Evolutionary conservation across 2,797 vertebrate species (phyloP), one percentile per base, ranked within the genome.

Genomic region (Centroberyx gerrardi): DNA sequence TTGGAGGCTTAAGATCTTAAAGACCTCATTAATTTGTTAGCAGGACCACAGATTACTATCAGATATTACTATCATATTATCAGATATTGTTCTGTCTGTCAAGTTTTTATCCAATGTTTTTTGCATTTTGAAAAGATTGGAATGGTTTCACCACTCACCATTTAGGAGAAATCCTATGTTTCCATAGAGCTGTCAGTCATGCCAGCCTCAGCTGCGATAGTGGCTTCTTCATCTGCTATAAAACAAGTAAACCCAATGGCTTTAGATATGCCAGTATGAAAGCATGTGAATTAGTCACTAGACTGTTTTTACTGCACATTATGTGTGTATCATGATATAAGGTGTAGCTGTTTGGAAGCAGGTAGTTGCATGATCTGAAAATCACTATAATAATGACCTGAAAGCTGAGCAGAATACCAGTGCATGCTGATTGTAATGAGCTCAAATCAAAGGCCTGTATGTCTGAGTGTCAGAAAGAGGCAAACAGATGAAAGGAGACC

Each of bases 1-100:
- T 64, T 8, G 8, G 58, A 73, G 49, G 53, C 64, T 84, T 48
- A 29, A 66, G 56, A 66, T 76, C 51, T 63, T 83, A 73, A 60
- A 81, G 28, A 61, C 68, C 54, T 33, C 69, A 60, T 40, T 40
- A 8, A 12, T 40, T 40, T 40, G 38, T 10, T 40, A 40, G 8
- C 38, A 40, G 38, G 38, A 40, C 8, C 38, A 40, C 8, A 40
- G 7, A 40, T 33, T 33, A 5, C 7, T 33, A 33, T 33, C 33
- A 4, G 3, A 33, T 33, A 33, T 33, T 22, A 22, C 22, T 22
- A 22, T 22, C 22, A 22, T 22, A 22, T 22, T 22, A 22, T 22
- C 3, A 5, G 51, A 69, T 9, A 28, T 33, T 44, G 13, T 29
- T 56, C 0, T 49, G 2, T 58, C 49, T 56, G 4, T 66, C 46